These are phyloP conservation scores for Gadus chalcogrammus DNA, from an alignment of 2,113 vertebrate genomes.

Conservation along the genomic window DNA sequence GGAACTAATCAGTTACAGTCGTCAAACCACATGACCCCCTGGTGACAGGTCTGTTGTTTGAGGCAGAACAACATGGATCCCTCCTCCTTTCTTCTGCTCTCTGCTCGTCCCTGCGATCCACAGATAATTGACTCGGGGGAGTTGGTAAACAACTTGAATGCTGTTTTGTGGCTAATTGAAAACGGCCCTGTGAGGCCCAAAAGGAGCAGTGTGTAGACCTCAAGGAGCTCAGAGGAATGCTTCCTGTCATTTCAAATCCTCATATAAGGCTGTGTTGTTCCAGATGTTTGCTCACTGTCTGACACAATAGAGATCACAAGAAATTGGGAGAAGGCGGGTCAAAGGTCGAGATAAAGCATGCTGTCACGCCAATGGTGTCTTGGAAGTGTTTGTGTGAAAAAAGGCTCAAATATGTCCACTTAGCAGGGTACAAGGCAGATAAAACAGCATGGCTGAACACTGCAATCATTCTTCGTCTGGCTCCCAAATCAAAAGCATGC, in stretches of 20 bases:
- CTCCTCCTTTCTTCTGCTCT: neutral
- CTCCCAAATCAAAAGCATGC: neutral
- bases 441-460: too few relatives aligned
- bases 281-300: neutral
- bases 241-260: conserved; percentile 1
- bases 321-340: neutral
- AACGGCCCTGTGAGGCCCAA: neutral
- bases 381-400: neutral
- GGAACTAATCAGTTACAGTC: neutral
- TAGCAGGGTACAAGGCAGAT: too few relatives aligned
- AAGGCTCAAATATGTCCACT: neutral
- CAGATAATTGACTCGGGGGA: too few relatives aligned
- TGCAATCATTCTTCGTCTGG: neutral
- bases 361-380: neutral
- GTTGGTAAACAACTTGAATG: neutral
- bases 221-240: neutral
- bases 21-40: neutral
- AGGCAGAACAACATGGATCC: too few relatives aligned
- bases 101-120: neutral
- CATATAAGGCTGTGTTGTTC: neutral
- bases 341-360: too few relatives aligned
- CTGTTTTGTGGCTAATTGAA: neutral
- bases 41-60: neutral
- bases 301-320: neutral
- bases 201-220: neutral